Conservation (phyloP, 2,797 vertebrate genomes). For the Hemibagrus guttatus region DNA sequence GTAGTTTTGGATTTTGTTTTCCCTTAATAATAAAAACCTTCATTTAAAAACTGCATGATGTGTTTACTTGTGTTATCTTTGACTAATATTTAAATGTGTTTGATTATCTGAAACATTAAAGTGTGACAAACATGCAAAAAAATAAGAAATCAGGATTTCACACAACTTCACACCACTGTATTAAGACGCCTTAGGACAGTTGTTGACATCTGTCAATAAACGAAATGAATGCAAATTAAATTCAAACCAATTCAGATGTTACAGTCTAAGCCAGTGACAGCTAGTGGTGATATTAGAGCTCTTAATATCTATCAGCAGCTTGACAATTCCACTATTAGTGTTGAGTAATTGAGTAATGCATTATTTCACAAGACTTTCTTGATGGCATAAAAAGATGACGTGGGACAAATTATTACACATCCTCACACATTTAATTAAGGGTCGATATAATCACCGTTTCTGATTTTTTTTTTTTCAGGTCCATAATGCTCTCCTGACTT, state of each 20-base stretch:
- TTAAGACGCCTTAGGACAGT: not conserved
- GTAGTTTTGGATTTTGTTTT: too few relatives aligned
- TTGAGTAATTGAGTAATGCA: not conserved
- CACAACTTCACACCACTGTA: too few relatives aligned
- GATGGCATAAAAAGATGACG: not conserved
- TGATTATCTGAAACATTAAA: too few relatives aligned
- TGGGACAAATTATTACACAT: not conserved
- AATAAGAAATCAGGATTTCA: too few relatives aligned
- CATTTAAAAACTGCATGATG: too few relatives aligned
- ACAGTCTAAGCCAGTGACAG: not conserved
- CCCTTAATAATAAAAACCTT: too few relatives aligned
- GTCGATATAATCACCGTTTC: not conserved
- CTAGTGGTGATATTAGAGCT: not conserved
- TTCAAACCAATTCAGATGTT: not conserved
- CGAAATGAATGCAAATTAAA: not conserved
- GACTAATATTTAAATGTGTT: too few relatives aligned
- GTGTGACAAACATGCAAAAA: too few relatives aligned
- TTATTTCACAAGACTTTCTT: not conserved
- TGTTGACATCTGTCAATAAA: not conserved
- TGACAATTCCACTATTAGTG: not conserved
- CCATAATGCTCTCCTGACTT: not conserved
- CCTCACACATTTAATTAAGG: not conserved
- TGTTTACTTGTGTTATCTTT: too few relatives aligned
- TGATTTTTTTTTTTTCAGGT: not conserved
- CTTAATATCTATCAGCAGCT: not conserved